Evolutionary conservation across 2,797 vertebrate species (phyloP).

Genomic region (Astyanax mexicanus): DNA sequence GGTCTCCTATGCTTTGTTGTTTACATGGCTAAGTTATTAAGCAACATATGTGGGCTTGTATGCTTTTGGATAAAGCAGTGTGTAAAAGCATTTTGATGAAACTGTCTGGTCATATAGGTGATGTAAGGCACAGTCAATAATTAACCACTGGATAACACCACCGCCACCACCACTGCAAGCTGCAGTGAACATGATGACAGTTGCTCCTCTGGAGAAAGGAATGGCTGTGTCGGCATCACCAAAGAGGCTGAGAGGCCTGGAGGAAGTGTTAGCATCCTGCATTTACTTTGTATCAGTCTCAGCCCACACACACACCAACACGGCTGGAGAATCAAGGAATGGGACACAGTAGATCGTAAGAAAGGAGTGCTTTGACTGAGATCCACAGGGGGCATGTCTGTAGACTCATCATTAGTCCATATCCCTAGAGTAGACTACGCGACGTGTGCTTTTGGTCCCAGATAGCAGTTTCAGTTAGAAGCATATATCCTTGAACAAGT

Average conservation of each 20-base stretch:
- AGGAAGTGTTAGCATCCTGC: conserved; percentile 20
- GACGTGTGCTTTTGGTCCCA: conserved; percentile 72
- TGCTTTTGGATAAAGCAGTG: conserved; percentile 1
- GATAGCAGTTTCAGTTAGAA: conserved; percentile 58
- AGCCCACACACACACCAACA: conserved; percentile 13
- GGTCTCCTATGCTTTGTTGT: conserved; percentile 26
- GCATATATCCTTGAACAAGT: conserved; percentile 44
- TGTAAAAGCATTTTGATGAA: conserved; percentile 5
- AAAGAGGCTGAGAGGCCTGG: conserved; percentile 24
- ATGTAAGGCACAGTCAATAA: not conserved
- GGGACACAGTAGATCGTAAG: conserved; percentile 26
- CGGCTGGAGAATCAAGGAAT: conserved; percentile 43
- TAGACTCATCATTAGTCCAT: conserved; percentile 29
- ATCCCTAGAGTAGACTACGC: conserved; percentile 13
- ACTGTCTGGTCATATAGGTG: conserved; percentile 2
- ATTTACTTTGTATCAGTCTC: conserved; percentile 31
- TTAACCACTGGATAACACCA: conserved; percentile 2
- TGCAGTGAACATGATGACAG: conserved; percentile 58
- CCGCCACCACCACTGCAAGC: conserved; percentile 28
- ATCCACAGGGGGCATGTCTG: conserved; percentile 28
- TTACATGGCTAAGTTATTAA: not conserved
- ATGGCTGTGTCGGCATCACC: conserved; percentile 39
- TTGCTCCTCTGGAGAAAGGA: conserved; percentile 46
- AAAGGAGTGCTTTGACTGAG: conserved; percentile 37
- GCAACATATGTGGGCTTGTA: conserved; percentile 26